A percentile compares a stretch with the other conserved stretches of the same genome.
phyloP scores from a whole-genome alignment of 2,113 vertebrate species.

The Perca fluviatilis region DNA sequence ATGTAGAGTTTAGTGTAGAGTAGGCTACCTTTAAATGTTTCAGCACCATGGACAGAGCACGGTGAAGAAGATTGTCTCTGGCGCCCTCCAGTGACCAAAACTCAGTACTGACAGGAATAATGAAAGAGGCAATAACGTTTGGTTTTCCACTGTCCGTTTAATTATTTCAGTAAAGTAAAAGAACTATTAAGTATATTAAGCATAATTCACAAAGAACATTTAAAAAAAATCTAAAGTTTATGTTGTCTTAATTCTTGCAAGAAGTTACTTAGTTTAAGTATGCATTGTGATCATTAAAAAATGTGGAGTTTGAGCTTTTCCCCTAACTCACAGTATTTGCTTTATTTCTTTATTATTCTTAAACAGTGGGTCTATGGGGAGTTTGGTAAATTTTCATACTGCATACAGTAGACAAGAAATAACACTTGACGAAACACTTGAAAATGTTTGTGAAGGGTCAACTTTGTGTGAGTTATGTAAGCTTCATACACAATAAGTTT shows the following conservation, averaged over 20 bases:
- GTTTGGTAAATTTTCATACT: neutral
- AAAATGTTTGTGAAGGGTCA: no score
- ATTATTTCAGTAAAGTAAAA: neutral
- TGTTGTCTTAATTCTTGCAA: no score
- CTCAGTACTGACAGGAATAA: neutral
- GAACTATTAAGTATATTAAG: no score
- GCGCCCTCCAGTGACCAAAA: constrained; percentile 36
- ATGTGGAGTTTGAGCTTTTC: neutral
- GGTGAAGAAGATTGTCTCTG: neutral
- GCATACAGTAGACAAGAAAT: neutral
- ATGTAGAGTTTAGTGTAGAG: no score
- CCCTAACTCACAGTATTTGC: neutral
- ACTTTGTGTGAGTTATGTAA: neutral
- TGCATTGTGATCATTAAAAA: neutral
- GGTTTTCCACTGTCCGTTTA: neutral
- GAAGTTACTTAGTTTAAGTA: neutral
- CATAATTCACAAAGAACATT: no score
- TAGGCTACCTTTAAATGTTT: neutral
- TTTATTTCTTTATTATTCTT: no score
- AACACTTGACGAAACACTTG: no score
- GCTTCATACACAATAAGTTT: neutral
- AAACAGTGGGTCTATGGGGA: no score
- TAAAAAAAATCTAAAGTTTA: no score
- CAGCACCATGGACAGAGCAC: constrained; percentile 65
- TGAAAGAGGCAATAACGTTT: neutral